Evolutionary conservation across 2,797 vertebrate genomes (phyloP).

Genomic region (Pampus argenteus): DNA sequence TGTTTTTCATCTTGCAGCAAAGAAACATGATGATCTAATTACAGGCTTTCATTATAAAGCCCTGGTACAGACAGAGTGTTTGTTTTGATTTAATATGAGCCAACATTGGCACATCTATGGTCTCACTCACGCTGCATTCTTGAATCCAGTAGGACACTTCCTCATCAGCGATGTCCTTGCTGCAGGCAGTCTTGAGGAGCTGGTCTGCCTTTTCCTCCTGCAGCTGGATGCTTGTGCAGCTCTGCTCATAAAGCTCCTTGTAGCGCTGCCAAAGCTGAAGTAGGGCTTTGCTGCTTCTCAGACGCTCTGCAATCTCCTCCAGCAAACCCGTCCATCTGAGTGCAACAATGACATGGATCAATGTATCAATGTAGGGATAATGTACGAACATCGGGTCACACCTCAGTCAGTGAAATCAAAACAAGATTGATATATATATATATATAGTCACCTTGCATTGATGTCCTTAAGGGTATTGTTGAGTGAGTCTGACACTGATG

Average conservation of each 20-base stretch:
- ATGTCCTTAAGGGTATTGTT: conserved; percentile 89
- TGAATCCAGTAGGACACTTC: conserved; percentile 91
- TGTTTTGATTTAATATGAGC: neutral
- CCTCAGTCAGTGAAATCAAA: neutral
- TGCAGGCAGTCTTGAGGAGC: conserved; percentile 87
- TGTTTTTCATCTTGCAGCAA: neutral
- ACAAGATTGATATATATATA: neutral
- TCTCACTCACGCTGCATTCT: conserved; percentile 87
- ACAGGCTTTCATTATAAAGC: neutral
- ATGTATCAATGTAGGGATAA: neutral
- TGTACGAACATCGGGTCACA: neutral
- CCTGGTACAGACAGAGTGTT: neutral
- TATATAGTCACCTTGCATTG: conserved; percentile 87
- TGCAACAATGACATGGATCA: conserved; percentile 21
- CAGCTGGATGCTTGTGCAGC: conserved; percentile 79
- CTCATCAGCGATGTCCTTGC: conserved; percentile 90
- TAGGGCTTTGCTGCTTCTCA: conserved; percentile 90
- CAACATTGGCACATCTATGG: neutral
- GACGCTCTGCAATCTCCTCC: conserved; percentile 91
- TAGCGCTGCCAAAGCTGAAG: conserved; percentile 95
- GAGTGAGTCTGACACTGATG: conserved; percentile 91
- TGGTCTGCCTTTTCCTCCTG: conserved; percentile 86
- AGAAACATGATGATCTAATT: neutral
- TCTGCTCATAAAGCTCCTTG: conserved; percentile 89
- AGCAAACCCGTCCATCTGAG: conserved; percentile 92